These are phyloP conservation scores for Cervus canadensis DNA, from an alignment of 2,113 vertebrate genomes.

Conservation along the genomic window DNA sequence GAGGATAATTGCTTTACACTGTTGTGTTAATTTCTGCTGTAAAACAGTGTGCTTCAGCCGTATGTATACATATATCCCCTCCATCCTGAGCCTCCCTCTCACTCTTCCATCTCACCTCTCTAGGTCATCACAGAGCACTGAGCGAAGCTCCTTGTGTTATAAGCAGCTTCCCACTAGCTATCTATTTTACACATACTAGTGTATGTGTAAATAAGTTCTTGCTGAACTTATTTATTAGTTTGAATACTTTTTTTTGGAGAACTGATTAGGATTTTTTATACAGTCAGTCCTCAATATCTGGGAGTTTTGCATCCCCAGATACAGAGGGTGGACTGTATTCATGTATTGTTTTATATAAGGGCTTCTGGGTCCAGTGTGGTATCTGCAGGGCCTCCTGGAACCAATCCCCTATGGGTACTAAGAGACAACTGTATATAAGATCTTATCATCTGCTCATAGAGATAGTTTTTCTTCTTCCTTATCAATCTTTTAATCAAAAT, in stretches of 20 bases:
- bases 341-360: neutral
- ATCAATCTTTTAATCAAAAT: neutral
- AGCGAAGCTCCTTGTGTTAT: neutral
- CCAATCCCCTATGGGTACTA: neutral
- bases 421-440: neutral
- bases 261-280: neutral
- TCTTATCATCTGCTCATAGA: neutral
- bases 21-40: neutral
- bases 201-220: neutral
- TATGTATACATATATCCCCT: neutral
- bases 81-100: neutral
- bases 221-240: neutral
- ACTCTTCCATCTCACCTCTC: neutral
- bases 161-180: neutral
- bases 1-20: neutral
- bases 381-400: neutral
- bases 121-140: neutral
- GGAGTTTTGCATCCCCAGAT: neutral
- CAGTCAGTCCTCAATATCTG: neutral
- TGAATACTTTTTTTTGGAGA: neutral
- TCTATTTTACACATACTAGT: neutral
- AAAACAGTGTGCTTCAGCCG: neutral
- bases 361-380: neutral
- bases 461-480: neutral
- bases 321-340: neutral